Base-by-base conservation (phyloP, 2,113 vertebrate species). In the Centrocercus urophasianus region DNA sequence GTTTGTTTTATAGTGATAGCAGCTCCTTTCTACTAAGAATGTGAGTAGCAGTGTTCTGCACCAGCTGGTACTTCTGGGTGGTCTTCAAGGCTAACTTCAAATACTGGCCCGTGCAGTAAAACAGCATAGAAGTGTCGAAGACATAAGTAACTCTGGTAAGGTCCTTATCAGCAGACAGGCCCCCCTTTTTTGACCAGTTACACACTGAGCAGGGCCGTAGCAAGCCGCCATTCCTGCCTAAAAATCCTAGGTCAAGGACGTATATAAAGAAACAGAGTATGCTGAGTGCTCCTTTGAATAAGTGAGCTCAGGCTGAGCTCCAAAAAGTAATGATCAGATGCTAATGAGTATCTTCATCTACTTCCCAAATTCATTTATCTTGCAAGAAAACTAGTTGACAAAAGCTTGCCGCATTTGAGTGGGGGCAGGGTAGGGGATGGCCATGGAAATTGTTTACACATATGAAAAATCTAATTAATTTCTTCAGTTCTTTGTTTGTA, bases 61-160 rank as follows among this genome's bases (percentile, higher is more conserved):
- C 92, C 94, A 93, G 95, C 84, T 96, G 94, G 84, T 75, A 28
- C 76, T 95, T 84, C 88, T 97, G 96, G 96, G 95, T 96, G 96
- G 93, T 95, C 94, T 59, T 85, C 89, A 84, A 88, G 89, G 81
- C 91, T 80, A 80, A 87, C 88, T 95, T 95, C 96, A 96, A 93
- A 91, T 88, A 65, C 66, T 4, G 6, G 36, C 42, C 86, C 48
- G 70, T 64, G 83, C 90, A 91, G 79, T 34, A 14, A 91, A 93
- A 90, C 65, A 92, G 83, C 92, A 38, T 88, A 70, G 70, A 96
- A 81, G 92, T 95, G 93, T 94, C 80, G 84, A 50, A 97, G 90
- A 95, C 86, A 93, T n/a, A 88, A 95, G 93, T 77, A 92, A 54
- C 65, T 89, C 88, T 80, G 88, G 47, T 60, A 65, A 95, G 85